These are phyloP conservation scores for Ceyx melanurus DNA, from an alignment of 2,113 vertebrate genomes.

Conservation along the genomic window DNA sequence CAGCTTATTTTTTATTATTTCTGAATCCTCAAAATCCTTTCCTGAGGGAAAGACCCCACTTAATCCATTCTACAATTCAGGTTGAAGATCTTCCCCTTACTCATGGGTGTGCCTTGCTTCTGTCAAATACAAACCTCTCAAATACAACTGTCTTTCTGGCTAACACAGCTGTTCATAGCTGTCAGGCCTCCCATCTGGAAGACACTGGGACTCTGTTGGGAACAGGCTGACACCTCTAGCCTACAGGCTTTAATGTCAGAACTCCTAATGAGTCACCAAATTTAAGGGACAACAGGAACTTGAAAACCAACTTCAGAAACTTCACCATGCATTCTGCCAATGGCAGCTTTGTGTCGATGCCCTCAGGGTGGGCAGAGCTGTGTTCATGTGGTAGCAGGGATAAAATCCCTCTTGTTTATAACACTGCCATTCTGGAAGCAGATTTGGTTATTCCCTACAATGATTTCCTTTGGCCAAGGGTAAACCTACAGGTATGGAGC, in stretches of 20 bases:
- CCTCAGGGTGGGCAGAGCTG: not conserved
- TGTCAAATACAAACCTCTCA: not conserved
- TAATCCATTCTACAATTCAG: not conserved
- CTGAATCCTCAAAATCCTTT: not conserved
- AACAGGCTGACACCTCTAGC: not conserved
- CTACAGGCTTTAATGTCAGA: not conserved
- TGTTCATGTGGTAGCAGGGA: not conserved
- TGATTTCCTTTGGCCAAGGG: not conserved
- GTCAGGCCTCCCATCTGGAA: not conserved
- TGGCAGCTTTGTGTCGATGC: not conserved
- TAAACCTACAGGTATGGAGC: not conserved
- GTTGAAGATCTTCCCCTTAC: not conserved
- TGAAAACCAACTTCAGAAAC: not conserved
- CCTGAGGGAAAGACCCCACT: not conserved
- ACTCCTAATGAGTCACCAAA: not conserved
- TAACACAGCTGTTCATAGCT: not conserved
- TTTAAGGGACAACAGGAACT: not conserved
- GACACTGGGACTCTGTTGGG: not conserved
- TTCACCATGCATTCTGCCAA: not conserved
- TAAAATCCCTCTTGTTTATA: not conserved
- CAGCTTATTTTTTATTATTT: not conserved
- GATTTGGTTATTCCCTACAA: not conserved
- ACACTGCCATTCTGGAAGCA: not conserved
- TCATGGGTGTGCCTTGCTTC: not conserved
- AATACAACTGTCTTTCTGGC: not conserved